Evolutionary conservation across 1,140 invertebrate genomes (phyloP).

Genomic region (Cydia amplana): DNA sequence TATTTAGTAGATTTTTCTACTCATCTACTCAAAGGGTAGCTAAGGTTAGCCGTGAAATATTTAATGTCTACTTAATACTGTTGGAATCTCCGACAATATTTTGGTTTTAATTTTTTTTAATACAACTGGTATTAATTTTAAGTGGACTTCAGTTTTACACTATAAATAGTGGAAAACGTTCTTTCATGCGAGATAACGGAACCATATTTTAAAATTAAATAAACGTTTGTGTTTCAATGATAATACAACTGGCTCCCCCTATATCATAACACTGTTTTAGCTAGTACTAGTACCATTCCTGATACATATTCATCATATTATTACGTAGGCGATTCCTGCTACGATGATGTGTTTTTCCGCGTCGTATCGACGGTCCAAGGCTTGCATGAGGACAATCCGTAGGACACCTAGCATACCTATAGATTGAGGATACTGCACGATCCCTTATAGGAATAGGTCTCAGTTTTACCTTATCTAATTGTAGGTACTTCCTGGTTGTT

Average conservation of each 20-base stretch:
- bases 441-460: conserved; percentile 2
- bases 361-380: not conserved
- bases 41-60: not conserved
- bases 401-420: not conserved
- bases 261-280: no score
- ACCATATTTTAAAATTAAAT: no score
- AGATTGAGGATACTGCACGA: not conserved
- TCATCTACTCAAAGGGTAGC: no score
- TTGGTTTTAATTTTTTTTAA: no score
- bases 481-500: not conserved
- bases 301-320: not conserved
- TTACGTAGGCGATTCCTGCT: not conserved
- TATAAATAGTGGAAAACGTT: no score
- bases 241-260: no score
- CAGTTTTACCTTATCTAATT: not conserved
- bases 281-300: not conserved
- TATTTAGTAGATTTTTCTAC: no score
- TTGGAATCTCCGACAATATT: no score
- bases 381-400: not conserved
- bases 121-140: no score
- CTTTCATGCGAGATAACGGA: no score
- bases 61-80: not conserved
- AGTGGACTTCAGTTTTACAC: no score
- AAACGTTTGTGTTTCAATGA: no score
- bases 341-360: not conserved